Percentiles rank a stretch among this genome's conserved stretches.
These are phyloP conservation scores for Acleris emargana DNA, from an alignment of 2,888 invertebrate species.

Conservation along the genomic window DNA sequence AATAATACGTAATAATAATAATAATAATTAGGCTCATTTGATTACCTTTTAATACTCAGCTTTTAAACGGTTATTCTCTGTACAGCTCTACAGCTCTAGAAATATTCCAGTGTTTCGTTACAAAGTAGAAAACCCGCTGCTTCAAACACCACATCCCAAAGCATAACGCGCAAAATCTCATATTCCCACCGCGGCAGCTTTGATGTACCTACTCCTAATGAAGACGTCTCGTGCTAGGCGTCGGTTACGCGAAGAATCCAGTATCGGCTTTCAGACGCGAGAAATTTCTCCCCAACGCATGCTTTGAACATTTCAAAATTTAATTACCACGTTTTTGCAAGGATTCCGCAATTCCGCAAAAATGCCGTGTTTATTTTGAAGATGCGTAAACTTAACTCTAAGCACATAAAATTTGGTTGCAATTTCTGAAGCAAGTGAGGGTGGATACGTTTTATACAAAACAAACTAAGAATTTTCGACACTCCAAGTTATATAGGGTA, in stretches of 20 bases:
- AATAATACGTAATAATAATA: too few species aligned
- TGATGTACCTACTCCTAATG: slow-evolving; percentile 31
- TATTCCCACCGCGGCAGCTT: slow-evolving; percentile 34
- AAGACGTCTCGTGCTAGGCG: slow-evolving; percentile 28
- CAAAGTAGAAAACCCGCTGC: neutral
- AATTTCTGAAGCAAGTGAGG: too few species aligned
- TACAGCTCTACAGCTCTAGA: too few species aligned
- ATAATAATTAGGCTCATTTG: too few species aligned
- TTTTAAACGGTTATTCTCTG: too few species aligned
- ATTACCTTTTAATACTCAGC: too few species aligned
- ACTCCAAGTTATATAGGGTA: too few species aligned
- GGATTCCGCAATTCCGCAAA: slow-evolving; percentile 14
- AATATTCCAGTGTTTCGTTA: too few species aligned
- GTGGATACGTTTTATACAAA: too few species aligned
- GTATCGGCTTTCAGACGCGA: slow-evolving; percentile 31
- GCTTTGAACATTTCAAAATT: slow-evolving; percentile 18
- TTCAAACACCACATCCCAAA: slow-evolving; percentile 6
- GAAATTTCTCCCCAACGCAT: slow-evolving; percentile 19
- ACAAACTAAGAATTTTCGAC: too few species aligned
- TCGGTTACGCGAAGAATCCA: slow-evolving; percentile 28
- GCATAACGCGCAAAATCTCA: slow-evolving; percentile 23
- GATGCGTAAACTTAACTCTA: neutral
- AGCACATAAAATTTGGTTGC: too few species aligned
- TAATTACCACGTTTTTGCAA: slow-evolving; percentile 22
- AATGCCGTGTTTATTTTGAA: neutral